These are phyloP conservation scores for Drosophila athabasca DNA, from an alignment of 1,140 invertebrate genomes.

Conservation along the genomic window DNA sequence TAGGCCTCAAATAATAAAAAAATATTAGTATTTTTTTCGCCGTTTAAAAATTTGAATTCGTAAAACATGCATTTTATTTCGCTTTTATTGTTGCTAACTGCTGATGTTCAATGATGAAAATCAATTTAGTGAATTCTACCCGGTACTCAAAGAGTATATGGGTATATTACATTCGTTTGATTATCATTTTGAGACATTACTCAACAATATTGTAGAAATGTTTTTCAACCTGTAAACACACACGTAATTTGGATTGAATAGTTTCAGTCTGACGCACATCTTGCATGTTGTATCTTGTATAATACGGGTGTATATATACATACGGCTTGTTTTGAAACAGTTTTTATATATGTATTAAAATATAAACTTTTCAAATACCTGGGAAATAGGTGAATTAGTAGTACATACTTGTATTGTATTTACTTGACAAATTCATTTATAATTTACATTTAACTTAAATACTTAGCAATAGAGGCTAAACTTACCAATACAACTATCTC, in stretches of 20 bases:
- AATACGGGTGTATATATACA: too few relatives aligned
- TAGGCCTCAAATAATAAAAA: too few relatives aligned
- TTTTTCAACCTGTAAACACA: constrained; percentile 27
- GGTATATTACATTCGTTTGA: constrained; percentile 30
- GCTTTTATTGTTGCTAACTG: constrained; percentile 25
- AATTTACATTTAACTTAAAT: constrained; percentile 73
- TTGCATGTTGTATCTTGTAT: too few relatives aligned
- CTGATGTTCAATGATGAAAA: constrained; percentile 30
- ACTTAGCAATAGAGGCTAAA: constrained; percentile 64
- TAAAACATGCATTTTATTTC: constrained; percentile 24
- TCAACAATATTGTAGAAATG: constrained; percentile 45
- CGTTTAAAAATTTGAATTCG: too few relatives aligned
- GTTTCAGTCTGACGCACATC: constrained; percentile 62
- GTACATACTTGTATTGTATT: constrained; percentile 30
- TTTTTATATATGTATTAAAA: constrained; percentile 56
- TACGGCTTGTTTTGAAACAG: constrained; percentile 26
- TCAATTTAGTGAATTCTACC: constrained; percentile 18
- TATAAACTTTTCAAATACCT: constrained; percentile 74
- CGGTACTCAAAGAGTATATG: background rate
- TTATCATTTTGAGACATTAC: constrained; percentile 55
- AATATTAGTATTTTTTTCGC: too few relatives aligned
- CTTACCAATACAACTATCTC: constrained; percentile 64
- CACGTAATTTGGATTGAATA: constrained; percentile 26
- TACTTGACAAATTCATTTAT: constrained; percentile 76
- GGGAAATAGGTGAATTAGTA: constrained; percentile 57